A percentile compares a stretch with the other conserved stretches of the same genome.
Conservation (phyloP, 2,888 invertebrate genomes). For the Aporophyla nigra region DNA sequence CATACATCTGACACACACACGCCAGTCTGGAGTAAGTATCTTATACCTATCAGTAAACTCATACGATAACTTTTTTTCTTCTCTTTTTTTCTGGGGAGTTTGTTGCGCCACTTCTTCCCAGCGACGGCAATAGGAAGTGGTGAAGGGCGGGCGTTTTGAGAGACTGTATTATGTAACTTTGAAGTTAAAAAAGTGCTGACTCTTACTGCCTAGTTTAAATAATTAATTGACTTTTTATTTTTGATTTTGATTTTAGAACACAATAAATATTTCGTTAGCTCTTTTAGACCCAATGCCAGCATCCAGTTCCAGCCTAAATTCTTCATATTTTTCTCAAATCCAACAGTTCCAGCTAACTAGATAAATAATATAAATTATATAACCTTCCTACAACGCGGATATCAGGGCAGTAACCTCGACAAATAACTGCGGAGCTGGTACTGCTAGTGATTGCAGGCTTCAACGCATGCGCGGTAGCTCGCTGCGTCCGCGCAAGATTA, state of each 20-base stretch:
- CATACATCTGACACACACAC: too few relatives aligned
- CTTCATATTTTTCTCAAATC: not conserved
- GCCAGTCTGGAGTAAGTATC: too few relatives aligned
- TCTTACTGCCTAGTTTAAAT: too few relatives aligned
- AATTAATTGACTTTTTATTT: too few relatives aligned
- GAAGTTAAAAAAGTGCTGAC: too few relatives aligned
- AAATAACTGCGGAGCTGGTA: slow-evolving; percentile 56
- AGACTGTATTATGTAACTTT: too few relatives aligned
- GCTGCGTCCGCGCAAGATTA: slow-evolving; percentile 51
- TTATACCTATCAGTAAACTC: too few relatives aligned
- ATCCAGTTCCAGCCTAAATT: too few relatives aligned
- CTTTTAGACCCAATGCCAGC: not conserved
- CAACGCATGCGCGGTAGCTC: slow-evolving; percentile 57
- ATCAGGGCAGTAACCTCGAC: slow-evolving; percentile 57
- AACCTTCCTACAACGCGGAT: slow-evolving; percentile 25
- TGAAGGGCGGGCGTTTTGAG: too few relatives aligned
- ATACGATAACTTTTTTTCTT: not conserved
- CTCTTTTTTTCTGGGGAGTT: too few relatives aligned
- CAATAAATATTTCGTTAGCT: not conserved
- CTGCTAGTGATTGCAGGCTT: slow-evolving; percentile 58
- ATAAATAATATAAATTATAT: slow-evolving; percentile 39
- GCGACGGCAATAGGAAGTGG: too few relatives aligned
- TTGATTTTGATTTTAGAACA: not conserved
- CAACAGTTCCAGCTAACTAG: not conserved
- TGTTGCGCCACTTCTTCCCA: too few relatives aligned